Evolutionary conservation across 2,113 vertebrate species (phyloP).

Genomic region (Pseudopipra pipra): DNA sequence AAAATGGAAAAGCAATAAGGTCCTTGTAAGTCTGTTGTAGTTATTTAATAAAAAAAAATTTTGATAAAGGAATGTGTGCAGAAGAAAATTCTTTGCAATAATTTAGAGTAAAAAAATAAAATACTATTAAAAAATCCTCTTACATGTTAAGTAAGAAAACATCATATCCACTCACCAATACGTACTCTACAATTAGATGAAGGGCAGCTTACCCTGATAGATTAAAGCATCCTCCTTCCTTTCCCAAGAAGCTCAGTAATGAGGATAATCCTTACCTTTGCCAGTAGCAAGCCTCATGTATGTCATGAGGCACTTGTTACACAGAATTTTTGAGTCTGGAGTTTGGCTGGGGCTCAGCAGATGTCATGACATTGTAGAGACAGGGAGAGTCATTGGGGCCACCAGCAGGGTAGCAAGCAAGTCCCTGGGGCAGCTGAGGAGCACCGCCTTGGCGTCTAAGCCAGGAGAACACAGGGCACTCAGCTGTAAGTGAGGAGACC

Average conservation of each 20-base stretch:
- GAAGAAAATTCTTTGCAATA: background rate
- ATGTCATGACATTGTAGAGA: rapidly evolving
- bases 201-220: background rate
- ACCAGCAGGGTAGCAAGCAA: rapidly evolving
- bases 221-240: background rate
- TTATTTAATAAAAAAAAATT: background rate
- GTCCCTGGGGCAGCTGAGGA: rapidly evolving
- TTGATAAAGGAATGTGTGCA: background rate
- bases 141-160: background rate
- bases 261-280: background rate
- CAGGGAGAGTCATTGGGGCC: rapidly evolving
- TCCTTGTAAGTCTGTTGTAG: background rate
- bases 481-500: background rate
- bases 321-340: rapidly evolving
- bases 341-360: rapidly evolving
- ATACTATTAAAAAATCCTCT: background rate
- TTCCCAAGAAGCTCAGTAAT: background rate
- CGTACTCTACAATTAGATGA: rapidly evolving
- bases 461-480: background rate
- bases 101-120: background rate
- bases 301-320: rapidly evolving
- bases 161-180: background rate
- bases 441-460: rapidly evolving
- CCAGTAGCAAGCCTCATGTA: background rate
- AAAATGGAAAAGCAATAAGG: background rate